These are phyloP conservation scores for Ornithoptera priamus DNA, from an alignment of 2,888 invertebrate genomes.

Conservation along the genomic window DNA sequence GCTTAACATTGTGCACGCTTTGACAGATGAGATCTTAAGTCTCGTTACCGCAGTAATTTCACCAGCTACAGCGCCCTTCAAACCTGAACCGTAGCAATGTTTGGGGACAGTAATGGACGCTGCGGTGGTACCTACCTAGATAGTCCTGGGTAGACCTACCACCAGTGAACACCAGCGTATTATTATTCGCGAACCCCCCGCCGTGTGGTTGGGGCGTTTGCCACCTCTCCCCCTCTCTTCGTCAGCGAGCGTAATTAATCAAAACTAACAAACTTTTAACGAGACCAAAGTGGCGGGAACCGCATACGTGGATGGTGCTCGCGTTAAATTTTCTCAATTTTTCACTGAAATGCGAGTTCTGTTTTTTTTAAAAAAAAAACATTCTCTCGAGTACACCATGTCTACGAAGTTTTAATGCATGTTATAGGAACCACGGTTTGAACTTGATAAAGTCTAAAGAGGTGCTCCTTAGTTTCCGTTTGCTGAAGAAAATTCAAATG, in stretches of 20 bases:
- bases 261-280: constrained; percentile 42
- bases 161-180: too few relatives aligned
- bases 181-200: too few relatives aligned
- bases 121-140: too few relatives aligned
- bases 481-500: constrained; percentile 16
- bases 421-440: neutral
- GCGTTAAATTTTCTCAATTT: constrained; percentile 19
- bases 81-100: too few relatives aligned
- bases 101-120: too few relatives aligned
- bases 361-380: neutral
- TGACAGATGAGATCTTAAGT: too few relatives aligned
- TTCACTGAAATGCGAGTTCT: constrained; percentile 12
- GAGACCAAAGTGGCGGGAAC: constrained; percentile 34
- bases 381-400: constrained; percentile 13
- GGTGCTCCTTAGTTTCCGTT: constrained; percentile 8
- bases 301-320: constrained; percentile 25
- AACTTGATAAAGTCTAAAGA: neutral
- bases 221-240: neutral
- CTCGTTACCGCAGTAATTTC: too few relatives aligned
- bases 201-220: neutral
- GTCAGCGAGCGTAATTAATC: constrained; percentile 38
- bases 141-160: too few relatives aligned
- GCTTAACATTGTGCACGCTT: too few relatives aligned
- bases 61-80: too few relatives aligned
- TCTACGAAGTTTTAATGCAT: constrained; percentile 23